Base-by-base conservation (phyloP, 2,113 vertebrate genomes). In the Pangasianodon hypophthalmus region DNA sequence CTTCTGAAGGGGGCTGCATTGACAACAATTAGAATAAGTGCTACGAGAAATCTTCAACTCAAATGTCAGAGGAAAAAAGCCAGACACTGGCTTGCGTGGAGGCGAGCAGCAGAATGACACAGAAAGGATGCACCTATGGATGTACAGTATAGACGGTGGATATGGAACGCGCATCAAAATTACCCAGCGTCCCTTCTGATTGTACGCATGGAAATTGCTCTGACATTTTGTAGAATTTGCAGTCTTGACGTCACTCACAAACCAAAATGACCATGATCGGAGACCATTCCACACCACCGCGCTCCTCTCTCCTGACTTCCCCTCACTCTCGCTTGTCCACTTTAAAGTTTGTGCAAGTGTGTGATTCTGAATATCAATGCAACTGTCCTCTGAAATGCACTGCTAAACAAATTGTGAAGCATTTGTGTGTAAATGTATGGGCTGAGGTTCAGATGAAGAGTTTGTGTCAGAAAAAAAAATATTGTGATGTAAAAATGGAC, bases 141-240 rank as follows among this genome's bases (percentile, higher is more conserved):
- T 83, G 83, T 90, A 91, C 87, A 56, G 84, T 69, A 85, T 87
- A 88, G 85, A 71, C 84, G 52, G 83, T 81, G 84, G 88, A 90
- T 80, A 69, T 50, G 73, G 73, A 85, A 75, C 3, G 50, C 41
- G 56, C 44, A 32, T 64, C 64, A 62, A 92, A 92, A 92, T 92
- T 91, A 92, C 92, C 90, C 81, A 84, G 84, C 84, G 83, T 92
- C 86, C 90, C 85, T 80, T 75, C 82, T 88, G 89, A 69, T 84
- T 67, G 92, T 90, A 85, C 85, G 80, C 86, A 89, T 89, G 87
- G 92, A 91, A 92, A 92, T 92, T 92, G 92, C 92, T 92, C 87
- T 92, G 92, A 92, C 92, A 91, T 92, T 91, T 92, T 69, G 46
- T 71, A n/a, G 67, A 86, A 86, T 91, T 91, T 86, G 90, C 69